A percentile compares a stretch with the other conserved stretches of the same genome.
Evolutionary conservation across 2,797 vertebrate species (phyloP).

Genomic region (Lemur catta): DNA sequence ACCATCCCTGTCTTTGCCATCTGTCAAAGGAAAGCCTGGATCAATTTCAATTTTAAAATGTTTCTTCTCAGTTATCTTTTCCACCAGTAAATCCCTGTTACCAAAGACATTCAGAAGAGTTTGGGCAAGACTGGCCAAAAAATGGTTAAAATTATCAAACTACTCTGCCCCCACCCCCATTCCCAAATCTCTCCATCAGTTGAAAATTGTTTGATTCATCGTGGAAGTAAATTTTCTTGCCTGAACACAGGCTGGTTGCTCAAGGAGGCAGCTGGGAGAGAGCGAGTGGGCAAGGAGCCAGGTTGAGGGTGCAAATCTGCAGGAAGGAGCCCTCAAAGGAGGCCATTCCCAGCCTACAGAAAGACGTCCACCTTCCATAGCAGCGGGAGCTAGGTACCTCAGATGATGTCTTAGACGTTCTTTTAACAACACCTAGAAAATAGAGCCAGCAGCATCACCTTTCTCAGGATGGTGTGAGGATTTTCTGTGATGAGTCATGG

Average conservation of each 20-base stretch:
- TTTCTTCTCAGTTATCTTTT: background rate
- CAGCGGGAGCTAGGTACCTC: background rate
- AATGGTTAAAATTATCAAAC: too few species aligned
- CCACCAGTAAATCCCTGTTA: background rate
- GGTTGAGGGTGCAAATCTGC: background rate
- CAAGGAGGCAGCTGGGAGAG: background rate
- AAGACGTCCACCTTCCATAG: background rate
- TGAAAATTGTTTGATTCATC: background rate
- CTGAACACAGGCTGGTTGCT: background rate
- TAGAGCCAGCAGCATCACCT: accelerated
- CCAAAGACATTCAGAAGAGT: background rate
- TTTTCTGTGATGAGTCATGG: background rate
- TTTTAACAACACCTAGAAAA: background rate
- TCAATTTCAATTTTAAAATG: background rate
- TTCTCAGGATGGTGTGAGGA: too few species aligned
- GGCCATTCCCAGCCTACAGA: background rate
- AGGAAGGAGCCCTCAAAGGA: background rate
- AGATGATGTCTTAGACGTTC: background rate
- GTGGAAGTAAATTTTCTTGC: background rate
- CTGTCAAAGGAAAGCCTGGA: background rate
- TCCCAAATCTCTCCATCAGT: background rate
- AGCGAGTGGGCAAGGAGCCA: background rate
- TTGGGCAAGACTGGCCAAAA: background rate
- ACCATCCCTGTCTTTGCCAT: background rate
- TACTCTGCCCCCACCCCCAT: background rate